A percentile compares a stretch with the other conserved stretches of the same genome.
Conservation (phyloP, 2,888 invertebrate genomes). For the Agapostemon virescens region DNA sequence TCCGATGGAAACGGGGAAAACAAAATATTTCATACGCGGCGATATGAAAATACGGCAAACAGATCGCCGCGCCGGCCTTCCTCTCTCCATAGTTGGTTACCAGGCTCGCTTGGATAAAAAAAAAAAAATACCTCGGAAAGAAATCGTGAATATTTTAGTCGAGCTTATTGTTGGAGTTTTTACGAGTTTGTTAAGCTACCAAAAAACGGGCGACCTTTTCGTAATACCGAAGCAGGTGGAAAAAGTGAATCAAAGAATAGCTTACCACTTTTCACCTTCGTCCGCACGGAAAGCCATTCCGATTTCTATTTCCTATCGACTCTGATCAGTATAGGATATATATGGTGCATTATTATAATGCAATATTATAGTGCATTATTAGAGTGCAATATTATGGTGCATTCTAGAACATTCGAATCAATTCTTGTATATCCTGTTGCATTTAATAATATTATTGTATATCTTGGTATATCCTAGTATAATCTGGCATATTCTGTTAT, state of each 20-base stretch:
- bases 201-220: conserved; percentile 1
- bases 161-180: conserved; percentile 34
- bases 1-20: not conserved
- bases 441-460: no score
- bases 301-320: conserved; percentile 17
- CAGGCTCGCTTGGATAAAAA: not conserved
- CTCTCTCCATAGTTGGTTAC: not conserved
- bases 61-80: not conserved
- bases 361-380: no score
- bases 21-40: not conserved
- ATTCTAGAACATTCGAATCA: no score
- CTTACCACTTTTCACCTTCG: not conserved
- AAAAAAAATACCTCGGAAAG: not conserved
- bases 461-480: no score
- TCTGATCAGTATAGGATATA: no score
- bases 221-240: conserved; percentile 10
- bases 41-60: not conserved
- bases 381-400: no score
- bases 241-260: conserved; percentile 6
- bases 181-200: conserved; percentile 35
- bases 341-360: no score
- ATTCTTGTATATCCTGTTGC: no score
- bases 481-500: no score
- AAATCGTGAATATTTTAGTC: conserved; percentile 41
- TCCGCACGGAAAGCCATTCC: conserved; percentile 10